Percentiles rank a stretch among this genome's conserved stretches.
phyloP scores from a whole-genome alignment of 2,888 invertebrate genomes.

The Hemithea aestivaria region DNA sequence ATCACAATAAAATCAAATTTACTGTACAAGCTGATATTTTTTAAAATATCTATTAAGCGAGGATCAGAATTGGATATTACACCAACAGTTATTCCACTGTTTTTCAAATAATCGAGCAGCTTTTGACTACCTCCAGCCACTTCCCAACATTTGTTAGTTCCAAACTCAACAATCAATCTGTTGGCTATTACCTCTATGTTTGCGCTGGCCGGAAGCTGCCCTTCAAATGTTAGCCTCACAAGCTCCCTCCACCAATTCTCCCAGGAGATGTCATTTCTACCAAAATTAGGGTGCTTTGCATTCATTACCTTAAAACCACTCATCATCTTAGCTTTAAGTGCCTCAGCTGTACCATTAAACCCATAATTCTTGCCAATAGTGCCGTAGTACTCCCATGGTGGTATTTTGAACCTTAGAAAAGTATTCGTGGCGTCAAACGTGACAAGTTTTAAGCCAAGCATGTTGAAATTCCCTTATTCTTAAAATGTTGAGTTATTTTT shows the following conservation, averaged over 20 bases:
- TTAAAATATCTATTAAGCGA: constrained; percentile 83
- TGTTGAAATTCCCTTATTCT: too few species aligned
- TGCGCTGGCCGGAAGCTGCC: constrained; percentile 53
- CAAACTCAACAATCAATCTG: constrained; percentile 84
- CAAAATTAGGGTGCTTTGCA: constrained; percentile 88
- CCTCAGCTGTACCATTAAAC: constrained; percentile 72
- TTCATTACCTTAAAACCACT: constrained; percentile 82
- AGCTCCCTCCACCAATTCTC: constrained; percentile 90
- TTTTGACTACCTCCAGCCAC: constrained; percentile 80
- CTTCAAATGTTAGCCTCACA: constrained; percentile 82
- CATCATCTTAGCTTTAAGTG: constrained; percentile 81
- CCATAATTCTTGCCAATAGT: constrained; percentile 85
- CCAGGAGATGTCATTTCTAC: constrained; percentile 84
- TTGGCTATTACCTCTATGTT: constrained; percentile 66
- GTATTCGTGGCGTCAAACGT: constrained; percentile 96
- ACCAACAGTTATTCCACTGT: constrained; percentile 78
- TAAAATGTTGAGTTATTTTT: too few species aligned
- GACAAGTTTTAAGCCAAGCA: constrained; percentile 80
- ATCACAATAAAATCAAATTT: constrained; percentile 90
- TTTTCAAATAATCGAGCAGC: constrained; percentile 80
- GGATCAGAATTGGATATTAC: constrained; percentile 95
- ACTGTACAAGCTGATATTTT: constrained; percentile 81
- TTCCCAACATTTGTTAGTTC: constrained; percentile 86
- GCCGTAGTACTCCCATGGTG: constrained; percentile 87
- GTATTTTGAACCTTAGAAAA: constrained; percentile 83